Evolutionary conservation across 2,888 invertebrate species (phyloP).

Genomic region (Platycheirus albimanus): DNA sequence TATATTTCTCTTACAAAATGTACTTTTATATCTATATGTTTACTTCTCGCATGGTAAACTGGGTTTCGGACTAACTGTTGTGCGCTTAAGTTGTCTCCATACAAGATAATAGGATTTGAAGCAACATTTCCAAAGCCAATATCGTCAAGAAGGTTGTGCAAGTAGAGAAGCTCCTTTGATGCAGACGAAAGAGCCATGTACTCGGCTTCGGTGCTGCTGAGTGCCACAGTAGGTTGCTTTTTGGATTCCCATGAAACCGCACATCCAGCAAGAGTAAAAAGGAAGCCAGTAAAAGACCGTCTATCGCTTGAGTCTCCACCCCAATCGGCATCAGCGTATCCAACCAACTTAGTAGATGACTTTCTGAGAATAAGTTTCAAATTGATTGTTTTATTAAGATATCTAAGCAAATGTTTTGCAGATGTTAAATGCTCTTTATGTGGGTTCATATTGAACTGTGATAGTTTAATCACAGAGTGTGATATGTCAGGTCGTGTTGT

Average conservation of each 20-base stretch:
- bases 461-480: constrained; percentile 7
- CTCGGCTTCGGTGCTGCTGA: constrained; percentile 18
- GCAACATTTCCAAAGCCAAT: not conserved
- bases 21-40: no score
- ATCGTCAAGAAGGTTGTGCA: not conserved
- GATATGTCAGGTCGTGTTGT: constrained; percentile 18
- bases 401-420: constrained; percentile 32
- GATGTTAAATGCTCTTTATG: constrained; percentile 27
- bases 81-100: no score
- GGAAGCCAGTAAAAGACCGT: constrained; percentile 11
- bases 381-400: not conserved
- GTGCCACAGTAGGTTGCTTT: constrained; percentile 23
- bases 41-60: no score
- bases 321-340: constrained; percentile 23
- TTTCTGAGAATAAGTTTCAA: constrained; percentile 21
- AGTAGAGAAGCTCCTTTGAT: constrained; percentile 2
- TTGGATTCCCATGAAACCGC: constrained; percentile 28
- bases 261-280: constrained; percentile 23
- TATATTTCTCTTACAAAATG: no score
- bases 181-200: constrained; percentile 8
- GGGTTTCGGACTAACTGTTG: no score
- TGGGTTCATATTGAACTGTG: constrained; percentile 18
- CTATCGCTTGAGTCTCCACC: constrained; percentile 8
- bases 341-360: constrained; percentile 9
- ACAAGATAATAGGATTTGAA: not conserved